Evolutionary conservation across 2,113 vertebrate species (phyloP).

Genomic region (Myiagra hebetior): DNA sequence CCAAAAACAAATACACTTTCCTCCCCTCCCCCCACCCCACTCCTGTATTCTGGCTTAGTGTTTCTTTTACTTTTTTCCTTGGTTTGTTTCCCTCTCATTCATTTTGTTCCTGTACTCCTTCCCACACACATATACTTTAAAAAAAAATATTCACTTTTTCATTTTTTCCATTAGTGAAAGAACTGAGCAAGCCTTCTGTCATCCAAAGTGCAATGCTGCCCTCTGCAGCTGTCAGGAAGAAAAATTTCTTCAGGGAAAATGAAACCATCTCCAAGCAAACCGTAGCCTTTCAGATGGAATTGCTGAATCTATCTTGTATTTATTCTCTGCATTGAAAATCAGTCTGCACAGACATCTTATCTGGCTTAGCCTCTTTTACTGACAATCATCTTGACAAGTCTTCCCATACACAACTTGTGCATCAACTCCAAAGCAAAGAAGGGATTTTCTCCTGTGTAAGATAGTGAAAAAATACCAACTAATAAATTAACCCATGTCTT

Average conservation of each 20-base stretch:
- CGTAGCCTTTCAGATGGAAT: neutral
- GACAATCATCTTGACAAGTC: slow-evolving; percentile 27
- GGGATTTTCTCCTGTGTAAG: neutral
- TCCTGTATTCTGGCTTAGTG: slow-evolving; percentile 17
- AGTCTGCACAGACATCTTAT: slow-evolving; percentile 5
- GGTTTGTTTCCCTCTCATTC: neutral
- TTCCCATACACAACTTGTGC: neutral
- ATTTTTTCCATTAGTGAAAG: slow-evolving; percentile 51
- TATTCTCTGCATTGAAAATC: slow-evolving; percentile 2
- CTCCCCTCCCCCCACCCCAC: neutral
- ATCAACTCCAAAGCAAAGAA: slow-evolving; percentile 2
- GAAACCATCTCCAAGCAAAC: neutral
- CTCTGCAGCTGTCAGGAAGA: slow-evolving; percentile 33
- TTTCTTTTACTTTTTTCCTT: slow-evolving; percentile 10
- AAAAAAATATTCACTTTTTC: neutral
- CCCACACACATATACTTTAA: neutral
- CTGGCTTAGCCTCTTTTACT: slow-evolving; percentile 15
- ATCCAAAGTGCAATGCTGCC: slow-evolving; percentile 76
- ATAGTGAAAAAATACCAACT: neutral
- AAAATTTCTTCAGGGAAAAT: neutral
- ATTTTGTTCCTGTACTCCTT: neutral
- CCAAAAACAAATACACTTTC: neutral
- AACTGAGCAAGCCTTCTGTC: neutral
- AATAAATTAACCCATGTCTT: slow-evolving; percentile 36
- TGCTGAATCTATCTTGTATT: neutral